These are phyloP conservation scores for Euzophera pinguis DNA, from an alignment of 2,888 invertebrate species.

Conservation along the genomic window DNA sequence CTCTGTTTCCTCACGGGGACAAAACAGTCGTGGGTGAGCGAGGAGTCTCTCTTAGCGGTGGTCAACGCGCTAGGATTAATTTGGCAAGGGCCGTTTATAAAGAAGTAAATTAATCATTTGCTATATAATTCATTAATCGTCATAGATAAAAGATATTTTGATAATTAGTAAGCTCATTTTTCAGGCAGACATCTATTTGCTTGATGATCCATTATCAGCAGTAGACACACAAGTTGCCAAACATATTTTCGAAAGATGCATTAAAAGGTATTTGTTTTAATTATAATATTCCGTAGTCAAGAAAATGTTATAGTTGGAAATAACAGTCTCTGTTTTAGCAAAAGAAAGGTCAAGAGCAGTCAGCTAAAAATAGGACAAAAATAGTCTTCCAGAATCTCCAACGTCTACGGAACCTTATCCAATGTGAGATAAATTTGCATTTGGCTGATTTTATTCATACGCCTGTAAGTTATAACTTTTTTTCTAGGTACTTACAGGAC, in stretches of 20 bases:
- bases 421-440: too few species aligned
- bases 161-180: slow-evolving; percentile 26
- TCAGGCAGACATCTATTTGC: slow-evolving; percentile 84
- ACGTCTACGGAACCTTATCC: too few species aligned
- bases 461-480: too few species aligned
- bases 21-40: slow-evolving; percentile 92
- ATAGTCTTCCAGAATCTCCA: too few species aligned
- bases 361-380: too few species aligned
- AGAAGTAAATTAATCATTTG: slow-evolving; percentile 43
- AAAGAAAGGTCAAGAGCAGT: too few species aligned
- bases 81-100: slow-evolving; percentile 83
- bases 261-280: slow-evolving; percentile 54
- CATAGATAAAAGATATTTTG: background rate
- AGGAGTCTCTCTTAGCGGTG: slow-evolving; percentile 90
- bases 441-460: too few species aligned
- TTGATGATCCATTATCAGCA: slow-evolving; percentile 88
- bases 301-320: too few species aligned
- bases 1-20: slow-evolving; percentile 88
- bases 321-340: too few species aligned
- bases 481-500: slow-evolving; percentile 73
- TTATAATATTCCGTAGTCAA: too few species aligned
- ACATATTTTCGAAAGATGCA: slow-evolving; percentile 85
- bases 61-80: slow-evolving; percentile 86
- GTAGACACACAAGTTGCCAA: slow-evolving; percentile 86
- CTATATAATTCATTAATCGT: background rate